A percentile compares a stretch with the other conserved stretches of the same genome.
Evolutionary conservation across 2,113 vertebrate genomes (phyloP).

Genomic region (Myodes glareolus): DNA sequence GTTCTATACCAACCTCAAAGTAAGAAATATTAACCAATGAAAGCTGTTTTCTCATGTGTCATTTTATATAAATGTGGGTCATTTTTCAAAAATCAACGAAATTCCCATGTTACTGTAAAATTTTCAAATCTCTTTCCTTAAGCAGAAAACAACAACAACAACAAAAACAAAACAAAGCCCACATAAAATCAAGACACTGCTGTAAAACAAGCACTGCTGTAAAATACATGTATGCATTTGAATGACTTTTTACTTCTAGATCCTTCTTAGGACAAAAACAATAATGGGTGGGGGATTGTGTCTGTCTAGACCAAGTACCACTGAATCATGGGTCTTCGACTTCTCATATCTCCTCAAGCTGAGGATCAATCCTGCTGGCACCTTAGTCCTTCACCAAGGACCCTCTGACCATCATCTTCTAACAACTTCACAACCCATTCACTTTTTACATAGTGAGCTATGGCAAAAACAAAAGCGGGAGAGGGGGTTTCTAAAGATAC

Average conservation of each 20-base stretch:
- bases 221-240: background rate
- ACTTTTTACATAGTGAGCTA: background rate
- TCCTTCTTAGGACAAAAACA: background rate
- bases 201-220: conserved; percentile 12
- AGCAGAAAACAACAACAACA: background rate
- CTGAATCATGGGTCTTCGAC: background rate
- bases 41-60: background rate
- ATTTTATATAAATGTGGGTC: background rate
- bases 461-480: background rate
- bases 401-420: background rate
- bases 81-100: background rate
- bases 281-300: background rate
- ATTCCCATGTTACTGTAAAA: background rate
- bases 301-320: background rate
- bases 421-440: background rate
- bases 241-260: conserved; percentile 28
- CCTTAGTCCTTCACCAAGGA: background rate
- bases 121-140: conserved; percentile 11
- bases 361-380: background rate
- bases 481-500: background rate
- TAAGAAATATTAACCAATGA: conserved; percentile 17
- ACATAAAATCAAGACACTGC: background rate
- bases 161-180: background rate
- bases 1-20: background rate
- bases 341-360: background rate